Percentiles rank a stretch among this genome's conserved stretches.
These are phyloP conservation scores for Speoplatyrhinus poulsoni DNA, from an alignment of 2,113 vertebrate species.

Conservation along the genomic window DNA sequence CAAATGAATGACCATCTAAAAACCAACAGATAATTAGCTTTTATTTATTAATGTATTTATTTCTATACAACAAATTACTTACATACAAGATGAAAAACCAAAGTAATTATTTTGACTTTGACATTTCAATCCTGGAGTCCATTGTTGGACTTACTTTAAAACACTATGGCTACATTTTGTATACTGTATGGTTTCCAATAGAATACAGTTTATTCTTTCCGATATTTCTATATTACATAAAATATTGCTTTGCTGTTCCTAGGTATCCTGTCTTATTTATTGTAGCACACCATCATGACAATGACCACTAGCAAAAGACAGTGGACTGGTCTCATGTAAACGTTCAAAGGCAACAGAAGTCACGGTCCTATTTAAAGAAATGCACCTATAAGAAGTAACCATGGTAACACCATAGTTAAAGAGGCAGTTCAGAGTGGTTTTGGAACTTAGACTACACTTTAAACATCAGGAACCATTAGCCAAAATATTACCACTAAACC, in stretches of 20 bases:
- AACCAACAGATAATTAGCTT: too few species aligned
- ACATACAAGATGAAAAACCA: constrained; percentile 50
- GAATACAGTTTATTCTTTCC: constrained; percentile 21
- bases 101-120: constrained; percentile 25
- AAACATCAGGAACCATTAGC: neutral
- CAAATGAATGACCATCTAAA: neutral
- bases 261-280: constrained; percentile 34
- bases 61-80: constrained; percentile 62
- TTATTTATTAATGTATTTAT: constrained; percentile 60
- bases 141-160: constrained; percentile 28
- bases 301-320: constrained; percentile 40
- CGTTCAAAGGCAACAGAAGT: constrained; percentile 48
- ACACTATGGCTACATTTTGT: constrained; percentile 42
- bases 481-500: constrained; percentile 7
- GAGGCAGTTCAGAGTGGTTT: constrained; percentile 20
- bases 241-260: constrained; percentile 53
- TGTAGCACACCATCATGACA: constrained; percentile 21
- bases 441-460: neutral
- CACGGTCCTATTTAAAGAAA: constrained; percentile 31
- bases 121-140: constrained; percentile 33
- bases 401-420: constrained; percentile 23
- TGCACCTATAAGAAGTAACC: constrained; percentile 18
- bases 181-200: constrained; percentile 27
- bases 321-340: constrained; percentile 58
- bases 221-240: constrained; percentile 27